These are phyloP conservation scores for Pyxicephalus adspersus DNA, from an alignment of 2,113 vertebrate species.

Conservation along the genomic window DNA sequence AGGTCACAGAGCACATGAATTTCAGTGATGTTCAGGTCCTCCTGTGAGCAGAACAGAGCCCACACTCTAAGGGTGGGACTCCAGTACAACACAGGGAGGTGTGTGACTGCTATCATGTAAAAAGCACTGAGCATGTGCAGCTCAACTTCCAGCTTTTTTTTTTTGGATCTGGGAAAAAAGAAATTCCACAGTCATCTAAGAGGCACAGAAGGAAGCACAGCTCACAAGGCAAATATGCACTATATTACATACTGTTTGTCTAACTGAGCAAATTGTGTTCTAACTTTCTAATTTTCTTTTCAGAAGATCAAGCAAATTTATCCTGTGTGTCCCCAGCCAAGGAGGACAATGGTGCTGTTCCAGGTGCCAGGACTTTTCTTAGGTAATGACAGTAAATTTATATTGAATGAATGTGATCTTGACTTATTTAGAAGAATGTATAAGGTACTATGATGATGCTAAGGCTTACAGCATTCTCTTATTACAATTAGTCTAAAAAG, in stretches of 20 bases:
- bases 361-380: slow-evolving; percentile 40
- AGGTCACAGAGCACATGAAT: too few species aligned
- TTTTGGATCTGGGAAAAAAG: slow-evolving; percentile 45
- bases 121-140: slow-evolving; percentile 38
- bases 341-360: slow-evolving; percentile 43
- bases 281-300: not conserved
- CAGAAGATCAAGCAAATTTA: slow-evolving; percentile 6
- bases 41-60: slow-evolving; percentile 1
- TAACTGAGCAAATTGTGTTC: not conserved
- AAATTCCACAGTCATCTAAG: slow-evolving; percentile 47
- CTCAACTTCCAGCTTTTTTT: slow-evolving; percentile 42
- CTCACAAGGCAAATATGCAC: slow-evolving; percentile 21
- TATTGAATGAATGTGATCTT: not conserved
- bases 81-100: slow-evolving; percentile 12
- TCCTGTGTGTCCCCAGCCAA: slow-evolving; percentile 18
- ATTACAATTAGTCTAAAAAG: not conserved
- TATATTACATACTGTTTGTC: not conserved
- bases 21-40: not conserved
- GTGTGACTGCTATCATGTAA: not conserved
- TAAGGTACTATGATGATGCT: not conserved
- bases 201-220: slow-evolving; percentile 23
- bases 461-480: not conserved
- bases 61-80: slow-evolving; percentile 5
- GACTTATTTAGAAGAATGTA: not conserved
- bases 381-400: slow-evolving; percentile 26